Evolutionary conservation across 2,888 invertebrate species (phyloP).

Genomic region (Dynastes hyllus): DNA sequence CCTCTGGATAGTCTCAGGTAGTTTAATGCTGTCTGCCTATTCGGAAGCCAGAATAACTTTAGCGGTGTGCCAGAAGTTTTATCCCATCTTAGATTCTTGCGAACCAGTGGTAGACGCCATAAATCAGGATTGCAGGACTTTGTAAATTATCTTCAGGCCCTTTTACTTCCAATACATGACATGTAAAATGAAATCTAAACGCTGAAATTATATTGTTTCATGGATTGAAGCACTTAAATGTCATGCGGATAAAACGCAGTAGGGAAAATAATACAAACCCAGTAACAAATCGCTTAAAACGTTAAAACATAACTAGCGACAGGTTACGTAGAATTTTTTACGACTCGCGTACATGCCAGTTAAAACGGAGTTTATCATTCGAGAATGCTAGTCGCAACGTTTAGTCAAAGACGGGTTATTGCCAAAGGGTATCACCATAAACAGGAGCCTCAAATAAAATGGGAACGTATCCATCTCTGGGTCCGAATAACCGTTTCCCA

Average conservation of each 20-base stretch:
- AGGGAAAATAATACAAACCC: neutral
- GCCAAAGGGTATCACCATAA: slow-evolving; percentile 28
- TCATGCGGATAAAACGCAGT: neutral
- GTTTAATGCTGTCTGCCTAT: too few relatives aligned
- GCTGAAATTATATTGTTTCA: neutral
- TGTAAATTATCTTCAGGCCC: too few relatives aligned
- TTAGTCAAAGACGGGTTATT: slow-evolving; percentile 31
- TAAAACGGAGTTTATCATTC: slow-evolving; percentile 37
- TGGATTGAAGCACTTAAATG: neutral
- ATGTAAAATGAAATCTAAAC: too few relatives aligned
- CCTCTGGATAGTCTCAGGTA: too few relatives aligned
- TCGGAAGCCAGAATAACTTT: too few relatives aligned
- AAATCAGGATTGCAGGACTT: too few relatives aligned
- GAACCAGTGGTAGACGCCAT: too few relatives aligned
- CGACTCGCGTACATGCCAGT: neutral
- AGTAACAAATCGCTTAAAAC: neutral
- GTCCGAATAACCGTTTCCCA: neutral
- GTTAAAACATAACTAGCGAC: slow-evolving; percentile 14
- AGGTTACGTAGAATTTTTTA: slow-evolving; percentile 13
- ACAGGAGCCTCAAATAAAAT: slow-evolving; percentile 28
- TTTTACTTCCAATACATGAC: too few relatives aligned
- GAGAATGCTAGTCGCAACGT: slow-evolving; percentile 14
- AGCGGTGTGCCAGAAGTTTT: too few relatives aligned
- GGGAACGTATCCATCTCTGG: slow-evolving; percentile 13
- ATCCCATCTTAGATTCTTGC: too few relatives aligned